A percentile compares a stretch with the other conserved stretches of the same genome.
These are phyloP conservation scores for Apus apus DNA, from an alignment of 2,113 vertebrate genomes.

Conservation along the genomic window DNA sequence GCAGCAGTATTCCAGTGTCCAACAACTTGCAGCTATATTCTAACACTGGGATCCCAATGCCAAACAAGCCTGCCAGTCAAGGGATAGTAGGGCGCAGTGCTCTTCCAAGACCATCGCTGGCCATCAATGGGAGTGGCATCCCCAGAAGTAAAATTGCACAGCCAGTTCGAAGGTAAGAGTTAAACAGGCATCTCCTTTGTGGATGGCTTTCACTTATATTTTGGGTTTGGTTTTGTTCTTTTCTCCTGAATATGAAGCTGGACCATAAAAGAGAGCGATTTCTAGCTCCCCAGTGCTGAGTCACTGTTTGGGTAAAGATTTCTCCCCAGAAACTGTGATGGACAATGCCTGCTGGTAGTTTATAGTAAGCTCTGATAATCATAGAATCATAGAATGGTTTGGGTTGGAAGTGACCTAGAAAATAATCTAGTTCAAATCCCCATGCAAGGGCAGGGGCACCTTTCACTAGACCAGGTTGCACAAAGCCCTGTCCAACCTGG, in stretches of 20 bases:
- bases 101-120: conserved; percentile 90
- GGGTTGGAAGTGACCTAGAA: no score
- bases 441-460: no score
- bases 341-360: neutral
- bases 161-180: conserved; percentile 89
- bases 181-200: neutral
- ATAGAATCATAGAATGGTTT: no score
- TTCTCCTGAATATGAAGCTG: neutral
- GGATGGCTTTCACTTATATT: neutral
- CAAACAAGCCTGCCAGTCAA: conserved; percentile 83
- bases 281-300: neutral
- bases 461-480: no score
- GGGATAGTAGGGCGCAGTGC: conserved; percentile 83
- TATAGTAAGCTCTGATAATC: neutral
- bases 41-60: conserved; percentile 82
- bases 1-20: conserved; percentile 77
- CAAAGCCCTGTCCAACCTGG: no score
- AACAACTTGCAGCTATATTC: conserved; percentile 80
- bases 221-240: neutral
- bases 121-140: conserved; percentile 84
- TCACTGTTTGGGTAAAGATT: neutral
- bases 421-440: no score
- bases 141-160: conserved; percentile 93
- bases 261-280: neutral
- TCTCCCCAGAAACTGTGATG: neutral